Evolutionary conservation across 2,888 invertebrate species (phyloP), one percentile per base, ranked within the genome.

Genomic region (Agrochola circellaris): DNA sequence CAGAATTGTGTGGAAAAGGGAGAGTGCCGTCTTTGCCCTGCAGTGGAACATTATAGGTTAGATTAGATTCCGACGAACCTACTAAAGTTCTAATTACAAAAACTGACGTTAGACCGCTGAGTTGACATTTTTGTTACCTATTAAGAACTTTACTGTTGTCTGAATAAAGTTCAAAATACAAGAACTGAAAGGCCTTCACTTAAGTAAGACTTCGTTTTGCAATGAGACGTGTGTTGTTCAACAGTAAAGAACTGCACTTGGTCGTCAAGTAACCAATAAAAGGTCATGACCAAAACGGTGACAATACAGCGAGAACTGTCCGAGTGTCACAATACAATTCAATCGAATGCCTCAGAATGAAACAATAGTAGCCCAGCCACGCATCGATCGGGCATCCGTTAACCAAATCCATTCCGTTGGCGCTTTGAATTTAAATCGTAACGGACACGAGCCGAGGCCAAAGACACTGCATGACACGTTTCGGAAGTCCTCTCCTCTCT

Each of bases 371-470:
- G 75, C 82, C 80, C 64, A 68, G 79, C 75, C 73, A 80, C 77
- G 79, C 84, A 80, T 81, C 81, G 83, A 65, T 77, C 79, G 75
- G 81, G 87, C 91, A 92, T 93, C 94, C 95, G 95, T 93, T 94
- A 92, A 87, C 91, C 90, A 90, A 94, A 93, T 91, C 87, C 87
- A 90, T 81, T 82, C 88, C 91, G 92, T 91, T 92, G 92, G 81
- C 90, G 92, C 87, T 92, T 93, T 92, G 93, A 95, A 95, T 95
- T 95, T 90, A 90, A 95, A 95, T 92, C 83, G 89, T 92, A 95
- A 94, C 95, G 93, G 94, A 91, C 90, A 85, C 85, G 85, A 82
- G 86, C 81, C 85, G 79, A 91, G 94, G 94, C 90, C 93, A 94
- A 93, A 93, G 94, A 94, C 89, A 87, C 79, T 84, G 76, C 51